Percentiles rank a stretch among this genome's conserved stretches.
These are phyloP conservation scores for Phasianus colchicus DNA, from an alignment of 2,113 vertebrate genomes.

Conservation along the genomic window DNA sequence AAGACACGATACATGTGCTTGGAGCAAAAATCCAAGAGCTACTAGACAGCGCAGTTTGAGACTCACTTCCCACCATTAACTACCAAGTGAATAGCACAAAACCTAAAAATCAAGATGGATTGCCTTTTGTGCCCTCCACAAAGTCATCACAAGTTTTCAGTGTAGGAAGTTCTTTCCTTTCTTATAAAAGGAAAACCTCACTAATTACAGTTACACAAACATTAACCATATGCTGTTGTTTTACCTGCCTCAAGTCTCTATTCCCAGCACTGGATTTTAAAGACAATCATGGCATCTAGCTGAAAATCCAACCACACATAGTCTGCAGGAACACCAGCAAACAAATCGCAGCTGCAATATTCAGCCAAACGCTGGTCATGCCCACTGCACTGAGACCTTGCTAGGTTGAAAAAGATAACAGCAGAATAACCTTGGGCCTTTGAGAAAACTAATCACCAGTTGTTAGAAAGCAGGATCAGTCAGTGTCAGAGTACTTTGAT, in stretches of 20 bases:
- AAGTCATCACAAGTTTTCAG: neutral
- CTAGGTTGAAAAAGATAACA: neutral
- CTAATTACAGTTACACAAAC: neutral
- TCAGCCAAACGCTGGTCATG: neutral
- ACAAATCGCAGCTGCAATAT: slow-evolving; percentile 2
- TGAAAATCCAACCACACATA: neutral
- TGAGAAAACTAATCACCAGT: slow-evolving; percentile 2
- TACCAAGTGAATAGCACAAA: neutral
- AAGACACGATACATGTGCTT: neutral
- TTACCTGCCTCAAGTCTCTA: neutral
- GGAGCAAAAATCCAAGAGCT: neutral
- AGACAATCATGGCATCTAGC: neutral
- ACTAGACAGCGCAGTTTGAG: neutral
- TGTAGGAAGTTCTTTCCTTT: neutral
- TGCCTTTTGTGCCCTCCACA: neutral
- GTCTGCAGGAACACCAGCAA: neutral
- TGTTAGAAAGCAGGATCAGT: no score
- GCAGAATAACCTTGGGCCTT: slow-evolving; percentile 10
- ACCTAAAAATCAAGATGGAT: neutral
- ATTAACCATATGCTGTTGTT: neutral
- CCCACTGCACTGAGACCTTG: neutral
- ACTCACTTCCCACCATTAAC: neutral
- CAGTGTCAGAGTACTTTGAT: neutral
- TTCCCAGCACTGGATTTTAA: neutral
- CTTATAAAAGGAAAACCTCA: neutral